A percentile compares a stretch with the other conserved stretches of the same genome.
These are phyloP conservation scores for Oscheius sp. DNA, from an alignment of 2,888 invertebrate species.

Conservation along the genomic window DNA sequence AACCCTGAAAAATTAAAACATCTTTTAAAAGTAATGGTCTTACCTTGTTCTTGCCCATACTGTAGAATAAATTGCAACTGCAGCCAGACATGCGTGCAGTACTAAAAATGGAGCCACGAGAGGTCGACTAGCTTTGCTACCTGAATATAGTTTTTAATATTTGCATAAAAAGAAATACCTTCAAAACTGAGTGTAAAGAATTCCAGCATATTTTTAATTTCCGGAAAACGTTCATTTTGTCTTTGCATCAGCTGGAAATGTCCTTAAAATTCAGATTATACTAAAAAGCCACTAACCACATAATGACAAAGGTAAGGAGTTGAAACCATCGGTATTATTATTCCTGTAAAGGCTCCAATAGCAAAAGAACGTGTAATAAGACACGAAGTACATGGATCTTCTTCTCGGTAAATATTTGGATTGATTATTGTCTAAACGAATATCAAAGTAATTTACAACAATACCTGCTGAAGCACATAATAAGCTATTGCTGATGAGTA, in stretches of 20 bases:
- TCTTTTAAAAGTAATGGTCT: neutral
- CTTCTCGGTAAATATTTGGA: constrained; percentile 41
- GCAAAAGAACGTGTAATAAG: constrained; percentile 41
- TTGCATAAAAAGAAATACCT: constrained; percentile 6
- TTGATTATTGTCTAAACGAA: constrained; percentile 7
- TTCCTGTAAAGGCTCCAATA: constrained; percentile 51
- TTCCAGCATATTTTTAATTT: constrained; percentile 43
- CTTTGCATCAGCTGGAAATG: constrained; percentile 30
- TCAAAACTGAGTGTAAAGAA: constrained; percentile 41
- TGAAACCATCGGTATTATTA: constrained; percentile 57
- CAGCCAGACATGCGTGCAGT: constrained; percentile 52
- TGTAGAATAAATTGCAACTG: constrained; percentile 51
- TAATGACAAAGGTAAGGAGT: constrained; percentile 61
- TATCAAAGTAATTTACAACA: neutral
- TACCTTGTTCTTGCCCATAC: constrained; percentile 62
- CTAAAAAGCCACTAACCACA: constrained; percentile 45
- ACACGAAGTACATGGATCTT: constrained; percentile 47
- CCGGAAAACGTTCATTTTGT: constrained; percentile 32
- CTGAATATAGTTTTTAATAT: constrained; percentile 22
- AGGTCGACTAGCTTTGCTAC: constrained; percentile 43
- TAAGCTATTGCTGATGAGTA: constrained; percentile 59
- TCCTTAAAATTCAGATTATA: neutral
- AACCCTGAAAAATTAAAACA: constrained; percentile 43
- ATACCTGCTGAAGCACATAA: constrained; percentile 55
- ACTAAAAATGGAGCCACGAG: constrained; percentile 36